phyloP scores from a whole-genome alignment of 2,113 vertebrate species.

The Sceloporus tristichus region DNA sequence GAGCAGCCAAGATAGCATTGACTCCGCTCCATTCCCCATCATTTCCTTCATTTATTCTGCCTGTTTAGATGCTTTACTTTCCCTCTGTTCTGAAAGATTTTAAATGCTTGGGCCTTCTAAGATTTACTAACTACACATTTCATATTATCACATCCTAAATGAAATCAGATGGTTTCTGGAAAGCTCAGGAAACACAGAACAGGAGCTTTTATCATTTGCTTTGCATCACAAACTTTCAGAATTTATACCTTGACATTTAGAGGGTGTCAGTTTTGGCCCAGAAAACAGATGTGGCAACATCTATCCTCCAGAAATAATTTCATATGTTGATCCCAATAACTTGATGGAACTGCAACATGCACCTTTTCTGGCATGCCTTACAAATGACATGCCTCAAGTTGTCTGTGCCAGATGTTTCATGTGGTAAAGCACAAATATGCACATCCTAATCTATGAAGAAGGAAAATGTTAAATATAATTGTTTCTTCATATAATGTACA shows the following conservation, averaged over 20 bases:
- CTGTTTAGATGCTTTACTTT: background rate
- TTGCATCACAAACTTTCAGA: background rate
- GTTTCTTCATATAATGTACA: background rate
- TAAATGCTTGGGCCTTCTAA: conserved; percentile 5
- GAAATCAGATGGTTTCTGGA: conserved; percentile 11
- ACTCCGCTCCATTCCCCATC: no score
- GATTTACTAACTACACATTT: conserved; percentile 38
- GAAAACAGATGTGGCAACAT: conserved; percentile 19
- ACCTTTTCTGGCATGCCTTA: background rate
- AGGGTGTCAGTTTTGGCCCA: conserved; percentile 5
- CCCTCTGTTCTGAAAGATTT: background rate
- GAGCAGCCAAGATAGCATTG: no score
- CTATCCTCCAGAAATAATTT: conserved; percentile 34
- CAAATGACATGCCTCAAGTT: background rate
- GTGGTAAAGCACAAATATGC: conserved; percentile 18
- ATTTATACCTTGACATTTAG: background rate
- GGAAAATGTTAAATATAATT: conserved; percentile 27
- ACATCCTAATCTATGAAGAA: conserved; percentile 13
- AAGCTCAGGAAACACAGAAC: background rate
- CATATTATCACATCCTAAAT: background rate
- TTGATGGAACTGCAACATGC: background rate
- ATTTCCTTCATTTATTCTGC: background rate
- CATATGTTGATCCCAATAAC: background rate
- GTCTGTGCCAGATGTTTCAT: background rate
- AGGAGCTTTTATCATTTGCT: background rate